These are phyloP conservation scores for Gryllus longicercus DNA, from an alignment of 2,888 invertebrate genomes.

Conservation along the genomic window DNA sequence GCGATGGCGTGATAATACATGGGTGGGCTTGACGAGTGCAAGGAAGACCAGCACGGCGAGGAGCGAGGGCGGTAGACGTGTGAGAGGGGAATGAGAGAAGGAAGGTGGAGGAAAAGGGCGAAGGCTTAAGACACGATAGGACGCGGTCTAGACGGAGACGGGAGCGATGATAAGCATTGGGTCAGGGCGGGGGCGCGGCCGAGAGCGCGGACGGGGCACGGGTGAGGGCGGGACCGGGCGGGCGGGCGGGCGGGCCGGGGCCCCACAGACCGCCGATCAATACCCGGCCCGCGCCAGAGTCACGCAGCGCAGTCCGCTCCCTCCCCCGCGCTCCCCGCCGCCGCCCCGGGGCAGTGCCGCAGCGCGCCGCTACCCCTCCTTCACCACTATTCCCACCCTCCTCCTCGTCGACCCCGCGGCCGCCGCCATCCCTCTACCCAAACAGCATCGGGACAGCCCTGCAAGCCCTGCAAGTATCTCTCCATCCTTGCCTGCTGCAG, in stretches of 20 bases:
- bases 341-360: background rate
- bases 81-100: no score
- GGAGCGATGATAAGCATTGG: background rate
- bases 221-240: background rate
- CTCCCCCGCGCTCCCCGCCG: background rate
- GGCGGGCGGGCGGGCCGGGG: background rate
- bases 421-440: background rate
- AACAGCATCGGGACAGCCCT: no score
- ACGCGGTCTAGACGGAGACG: no score
- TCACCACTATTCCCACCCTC: background rate
- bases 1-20: no score
- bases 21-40: no score
- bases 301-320: background rate
- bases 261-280: slow-evolving; percentile 17
- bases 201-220: background rate
- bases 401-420: background rate
- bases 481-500: no score
- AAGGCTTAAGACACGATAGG: no score
- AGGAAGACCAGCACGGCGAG: no score
- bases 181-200: background rate
- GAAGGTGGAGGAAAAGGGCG: no score
- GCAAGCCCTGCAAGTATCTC: no score
- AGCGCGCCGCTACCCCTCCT: background rate
- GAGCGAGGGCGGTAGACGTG: no score
- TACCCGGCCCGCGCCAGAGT: slow-evolving; percentile 17